These are phyloP conservation scores for Cirrhinus mrigala DNA, from an alignment of 2,797 vertebrate species.

Conservation along the genomic window DNA sequence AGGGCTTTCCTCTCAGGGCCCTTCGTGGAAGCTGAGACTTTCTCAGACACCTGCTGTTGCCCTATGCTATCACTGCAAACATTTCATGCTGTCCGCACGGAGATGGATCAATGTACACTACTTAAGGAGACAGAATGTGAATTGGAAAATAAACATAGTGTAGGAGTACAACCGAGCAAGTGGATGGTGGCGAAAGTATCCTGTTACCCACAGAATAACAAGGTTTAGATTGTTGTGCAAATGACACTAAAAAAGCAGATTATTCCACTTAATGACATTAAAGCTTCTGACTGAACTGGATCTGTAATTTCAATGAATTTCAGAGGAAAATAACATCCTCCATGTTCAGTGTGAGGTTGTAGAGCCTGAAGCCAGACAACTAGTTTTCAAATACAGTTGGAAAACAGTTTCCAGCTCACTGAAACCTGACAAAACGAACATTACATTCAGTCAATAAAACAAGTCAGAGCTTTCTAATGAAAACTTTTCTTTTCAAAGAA, in stretches of 20 bases:
- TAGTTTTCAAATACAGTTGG: neutral
- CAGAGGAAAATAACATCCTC: neutral
- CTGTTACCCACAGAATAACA: slow-evolving; percentile 37
- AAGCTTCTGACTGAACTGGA: neutral
- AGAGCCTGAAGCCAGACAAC: neutral
- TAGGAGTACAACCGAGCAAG: slow-evolving; percentile 23
- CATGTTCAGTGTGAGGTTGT: neutral
- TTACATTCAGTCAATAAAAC: neutral
- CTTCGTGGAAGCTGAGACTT: slow-evolving; percentile 57
- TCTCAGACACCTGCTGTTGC: slow-evolving; percentile 66
- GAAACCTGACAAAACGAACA: neutral
- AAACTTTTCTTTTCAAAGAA: neutral
- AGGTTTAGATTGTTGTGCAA: neutral
- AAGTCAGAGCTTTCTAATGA: neutral
- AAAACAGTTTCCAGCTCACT: neutral
- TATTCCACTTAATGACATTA: slow-evolving; percentile 12
- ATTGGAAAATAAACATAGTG: slow-evolving; percentile 51
- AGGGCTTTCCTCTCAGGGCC: slow-evolving; percentile 52
- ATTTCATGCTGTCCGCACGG: slow-evolving; percentile 57
- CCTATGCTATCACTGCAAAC: slow-evolving; percentile 61
- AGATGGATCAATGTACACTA: slow-evolving; percentile 57
- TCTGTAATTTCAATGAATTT: slow-evolving; percentile 1
- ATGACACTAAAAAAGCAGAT: slow-evolving; percentile 37
- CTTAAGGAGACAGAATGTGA: slow-evolving; percentile 52
- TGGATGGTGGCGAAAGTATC: slow-evolving; percentile 11